Conservation (phyloP, 2,888 invertebrate species). For the Coelopa pilipes region DNA sequence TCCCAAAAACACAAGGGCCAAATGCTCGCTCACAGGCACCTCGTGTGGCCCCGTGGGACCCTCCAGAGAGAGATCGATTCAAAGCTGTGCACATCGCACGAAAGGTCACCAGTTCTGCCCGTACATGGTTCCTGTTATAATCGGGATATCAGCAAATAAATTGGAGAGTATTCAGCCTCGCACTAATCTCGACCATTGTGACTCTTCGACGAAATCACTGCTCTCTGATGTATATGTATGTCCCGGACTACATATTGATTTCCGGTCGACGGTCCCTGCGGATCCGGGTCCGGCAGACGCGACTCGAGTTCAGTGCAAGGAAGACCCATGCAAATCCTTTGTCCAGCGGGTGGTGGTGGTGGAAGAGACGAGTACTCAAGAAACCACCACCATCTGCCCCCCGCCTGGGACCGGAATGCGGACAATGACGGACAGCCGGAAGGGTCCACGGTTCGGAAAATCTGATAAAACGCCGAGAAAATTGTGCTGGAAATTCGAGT, state of each 20-base stretch:
- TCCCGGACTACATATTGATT: background rate
- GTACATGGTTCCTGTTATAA: too few relatives aligned
- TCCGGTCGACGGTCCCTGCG: background rate
- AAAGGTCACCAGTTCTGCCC: too few relatives aligned
- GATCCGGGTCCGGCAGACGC: background rate
- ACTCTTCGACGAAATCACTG: too few relatives aligned
- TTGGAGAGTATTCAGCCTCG: too few relatives aligned
- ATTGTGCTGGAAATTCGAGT: slow-evolving; percentile 43
- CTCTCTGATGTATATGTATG: too few relatives aligned
- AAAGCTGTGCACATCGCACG: too few relatives aligned
- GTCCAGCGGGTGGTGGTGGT: slow-evolving; percentile 31
- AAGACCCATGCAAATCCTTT: background rate
- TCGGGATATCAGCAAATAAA: too few relatives aligned
- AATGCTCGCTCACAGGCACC: too few relatives aligned
- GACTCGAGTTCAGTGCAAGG: background rate
- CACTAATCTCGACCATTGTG: too few relatives aligned
- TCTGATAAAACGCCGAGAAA: slow-evolving; percentile 46
- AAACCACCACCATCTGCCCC: slow-evolving; percentile 30
- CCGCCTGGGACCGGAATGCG: background rate
- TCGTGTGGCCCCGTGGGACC: too few relatives aligned
- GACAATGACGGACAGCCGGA: slow-evolving; percentile 4
- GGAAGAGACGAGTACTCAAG: slow-evolving; percentile 42
- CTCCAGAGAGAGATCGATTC: too few relatives aligned
- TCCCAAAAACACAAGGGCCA: too few relatives aligned
- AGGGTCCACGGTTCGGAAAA: slow-evolving; percentile 29